These are phyloP conservation scores for Agrypnia vestita DNA, from an alignment of 1,140 invertebrate genomes.

Conservation along the genomic window DNA sequence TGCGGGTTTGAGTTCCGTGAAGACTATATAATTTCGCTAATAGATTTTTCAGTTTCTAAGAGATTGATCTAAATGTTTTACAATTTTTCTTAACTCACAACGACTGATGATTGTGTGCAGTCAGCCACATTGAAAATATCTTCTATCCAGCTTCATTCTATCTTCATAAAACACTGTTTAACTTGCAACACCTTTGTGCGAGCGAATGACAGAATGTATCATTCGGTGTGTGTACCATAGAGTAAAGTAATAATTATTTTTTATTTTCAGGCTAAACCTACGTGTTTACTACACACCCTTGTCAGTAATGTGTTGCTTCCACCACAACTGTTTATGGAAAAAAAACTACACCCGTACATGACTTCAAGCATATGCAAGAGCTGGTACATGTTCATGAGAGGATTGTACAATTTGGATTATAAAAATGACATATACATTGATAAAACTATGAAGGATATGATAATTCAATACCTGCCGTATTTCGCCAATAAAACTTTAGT, in stretches of 20 bases:
- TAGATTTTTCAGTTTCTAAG: no score
- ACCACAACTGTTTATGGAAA: slow-evolving; percentile 59
- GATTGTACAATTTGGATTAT: slow-evolving; percentile 54
- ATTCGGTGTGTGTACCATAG: no score
- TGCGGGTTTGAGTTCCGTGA: no score
- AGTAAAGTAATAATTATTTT: background rate
- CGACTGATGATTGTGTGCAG: no score
- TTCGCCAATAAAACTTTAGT: slow-evolving; percentile 54
- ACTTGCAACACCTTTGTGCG: no score
- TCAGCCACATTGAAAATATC: no score
- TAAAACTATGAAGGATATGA: slow-evolving; percentile 57
- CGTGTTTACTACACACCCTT: slow-evolving; percentile 55
- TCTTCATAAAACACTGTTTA: no score
- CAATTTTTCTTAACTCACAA: no score
- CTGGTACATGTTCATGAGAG: slow-evolving; percentile 60
- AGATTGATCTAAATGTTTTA: no score
- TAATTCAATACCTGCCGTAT: slow-evolving; percentile 57
- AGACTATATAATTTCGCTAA: no score
- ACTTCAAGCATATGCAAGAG: slow-evolving; percentile 52
- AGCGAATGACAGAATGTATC: no score
- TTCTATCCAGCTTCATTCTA: no score
- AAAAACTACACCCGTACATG: slow-evolving; percentile 55
- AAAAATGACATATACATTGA: slow-evolving; percentile 59
- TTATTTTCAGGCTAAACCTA: slow-evolving; percentile 52
- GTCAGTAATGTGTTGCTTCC: slow-evolving; percentile 55